These are phyloP conservation scores for Porites australiensis DNA, from an alignment of 64 coral and sea anemone genomes.

Conservation along the genomic window DNA sequence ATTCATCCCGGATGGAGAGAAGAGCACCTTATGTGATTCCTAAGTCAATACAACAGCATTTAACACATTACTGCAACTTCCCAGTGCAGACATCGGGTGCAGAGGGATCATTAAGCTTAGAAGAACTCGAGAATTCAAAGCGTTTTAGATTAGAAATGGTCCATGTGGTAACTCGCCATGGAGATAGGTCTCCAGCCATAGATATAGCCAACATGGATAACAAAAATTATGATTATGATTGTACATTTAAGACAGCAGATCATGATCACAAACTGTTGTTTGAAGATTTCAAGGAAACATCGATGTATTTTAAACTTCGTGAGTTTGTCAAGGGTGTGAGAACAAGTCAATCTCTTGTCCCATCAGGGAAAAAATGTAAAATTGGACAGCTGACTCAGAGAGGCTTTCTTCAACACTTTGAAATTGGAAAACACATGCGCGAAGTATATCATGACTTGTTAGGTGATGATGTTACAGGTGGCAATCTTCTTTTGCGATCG, in stretches of 20 bases:
- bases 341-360: conserved; percentile 6
- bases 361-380: conserved; percentile 12
- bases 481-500: conserved; percentile 56
- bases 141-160: conserved; percentile 53
- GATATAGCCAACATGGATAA: conserved; percentile 35
- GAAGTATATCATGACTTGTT: conserved; percentile 46
- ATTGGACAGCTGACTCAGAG: conserved; percentile 36
- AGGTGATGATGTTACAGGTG: not conserved
- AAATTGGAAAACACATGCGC: conserved; percentile 66
- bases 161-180: conserved; percentile 68
- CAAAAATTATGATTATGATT: conserved; percentile 46
- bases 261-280: conserved; percentile 33
- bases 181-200: conserved; percentile 54
- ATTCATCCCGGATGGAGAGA: conserved; percentile 11
- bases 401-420: conserved; percentile 70
- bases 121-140: conserved; percentile 1
- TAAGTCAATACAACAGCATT: not conserved
- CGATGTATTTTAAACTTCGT: conserved; percentile 21
- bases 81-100: conserved; percentile 39
- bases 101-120: conserved; percentile 55
- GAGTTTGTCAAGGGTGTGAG: not conserved
- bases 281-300: conserved; percentile 40
- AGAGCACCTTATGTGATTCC: not conserved
- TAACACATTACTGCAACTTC: conserved; percentile 54
- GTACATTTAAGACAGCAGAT: conserved; percentile 35